Base-by-base conservation (phyloP, 1,140 invertebrate species). In the Asbolus verrucosus region DNA sequence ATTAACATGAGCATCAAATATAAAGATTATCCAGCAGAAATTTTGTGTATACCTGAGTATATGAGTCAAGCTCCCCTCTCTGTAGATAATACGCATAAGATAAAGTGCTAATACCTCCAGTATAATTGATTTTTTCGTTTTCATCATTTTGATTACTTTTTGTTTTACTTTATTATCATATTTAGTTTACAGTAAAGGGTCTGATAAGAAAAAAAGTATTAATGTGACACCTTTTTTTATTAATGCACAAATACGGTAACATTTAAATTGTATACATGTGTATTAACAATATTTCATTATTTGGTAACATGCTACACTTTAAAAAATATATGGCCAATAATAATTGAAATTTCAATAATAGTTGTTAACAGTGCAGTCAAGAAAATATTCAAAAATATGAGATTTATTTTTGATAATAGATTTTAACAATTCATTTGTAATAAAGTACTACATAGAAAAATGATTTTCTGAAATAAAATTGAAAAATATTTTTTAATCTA, bases 191-290 rank as follows among this genome's bases (percentile, higher is more conserved):
- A 6, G 5, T 41, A 5, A 41, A 6, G 11, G 11, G 16, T 18
- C 5, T n/a, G 5, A 61, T 9, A 16, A 24, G 6, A 31, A 61
- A 5, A 61, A 61, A 21, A 61, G 5, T 6, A 15, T 63, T 41
- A 71, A 46, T 78, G 73, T 75, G 75, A 78, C 76, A 78, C 75
- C 72, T 54, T 78, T 75, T 76, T 80, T 81, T 81, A 80, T 81
- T 81, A 80, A 81, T 81, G 79, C 79, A 81, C 79, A 81, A 81
- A 78, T 81, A 81, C 78, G 78, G 78, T 81, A 81, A 81, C 80
- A 81, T 79, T 79, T 76, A 80, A 79, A 79, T 77, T 80, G 80
- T 80, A 81, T 81, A 81, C 78, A 81, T 81, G 75, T 78, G 77
- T 80, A 76, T 79, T 80, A 81, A 81, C 78, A 80, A 80, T 77